A percentile compares a stretch with the other conserved stretches of the same genome.
These are phyloP conservation scores for Oreamnos americanus DNA, from an alignment of 2,113 vertebrate species.

Conservation along the genomic window DNA sequence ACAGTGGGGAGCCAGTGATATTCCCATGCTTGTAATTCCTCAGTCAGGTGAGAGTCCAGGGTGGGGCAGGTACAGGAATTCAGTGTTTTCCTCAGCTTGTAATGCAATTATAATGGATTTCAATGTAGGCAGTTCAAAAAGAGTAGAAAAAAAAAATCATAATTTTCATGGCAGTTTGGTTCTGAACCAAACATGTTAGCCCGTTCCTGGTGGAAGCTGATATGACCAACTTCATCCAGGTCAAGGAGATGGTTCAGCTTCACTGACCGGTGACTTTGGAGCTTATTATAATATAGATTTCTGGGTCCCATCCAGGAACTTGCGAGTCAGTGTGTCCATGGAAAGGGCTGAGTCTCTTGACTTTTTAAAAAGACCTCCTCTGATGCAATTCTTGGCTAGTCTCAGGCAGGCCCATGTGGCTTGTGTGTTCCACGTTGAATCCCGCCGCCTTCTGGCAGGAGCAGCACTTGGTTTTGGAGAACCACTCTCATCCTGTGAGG, in stretches of 20 bases:
- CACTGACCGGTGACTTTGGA: neutral
- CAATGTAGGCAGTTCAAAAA: neutral
- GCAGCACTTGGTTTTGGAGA: neutral
- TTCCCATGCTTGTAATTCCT: neutral
- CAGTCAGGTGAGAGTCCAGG: neutral
- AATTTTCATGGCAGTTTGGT: neutral
- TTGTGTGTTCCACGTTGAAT: neutral
- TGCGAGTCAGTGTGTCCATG: neutral
- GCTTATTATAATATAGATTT: neutral
- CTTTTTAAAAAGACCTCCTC: neutral
- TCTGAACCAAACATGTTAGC: neutral
- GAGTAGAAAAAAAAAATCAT: neutral
- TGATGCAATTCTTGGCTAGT: neutral
- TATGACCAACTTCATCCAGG: neutral
- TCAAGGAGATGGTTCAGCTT: neutral
- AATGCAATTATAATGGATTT: neutral
- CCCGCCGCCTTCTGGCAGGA: neutral
- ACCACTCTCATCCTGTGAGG: neutral
- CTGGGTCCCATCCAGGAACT: neutral
- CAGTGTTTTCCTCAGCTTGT: neutral
- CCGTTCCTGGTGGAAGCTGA: fast-evolving
- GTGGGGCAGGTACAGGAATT: neutral
- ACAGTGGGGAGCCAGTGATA: neutral
- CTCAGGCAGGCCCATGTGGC: neutral
- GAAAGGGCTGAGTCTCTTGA: neutral